A percentile compares a stretch with the other conserved stretches of the same genome.
Evolutionary conservation across 2,797 vertebrate species (phyloP).

Genomic region (Tiaroga cobitis): DNA sequence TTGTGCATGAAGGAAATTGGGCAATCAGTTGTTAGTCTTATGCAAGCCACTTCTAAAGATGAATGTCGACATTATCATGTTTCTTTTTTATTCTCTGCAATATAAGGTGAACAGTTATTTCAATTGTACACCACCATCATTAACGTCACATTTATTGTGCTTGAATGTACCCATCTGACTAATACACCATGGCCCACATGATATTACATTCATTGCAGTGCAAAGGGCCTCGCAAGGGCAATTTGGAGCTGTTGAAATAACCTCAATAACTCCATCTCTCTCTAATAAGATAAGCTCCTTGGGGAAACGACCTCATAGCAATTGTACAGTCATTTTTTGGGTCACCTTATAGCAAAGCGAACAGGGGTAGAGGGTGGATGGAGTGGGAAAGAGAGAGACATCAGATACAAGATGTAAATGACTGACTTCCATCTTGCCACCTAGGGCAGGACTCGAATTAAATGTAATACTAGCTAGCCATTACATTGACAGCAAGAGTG

Average conservation of each 20-base stretch:
- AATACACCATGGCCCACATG: slow-evolving; percentile 42
- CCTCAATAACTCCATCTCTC: slow-evolving; percentile 64
- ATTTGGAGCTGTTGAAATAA: slow-evolving; percentile 63
- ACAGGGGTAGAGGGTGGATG: slow-evolving; percentile 14
- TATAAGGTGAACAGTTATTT: slow-evolving; percentile 27
- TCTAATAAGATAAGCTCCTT: slow-evolving; percentile 61
- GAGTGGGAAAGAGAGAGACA: slow-evolving; percentile 34
- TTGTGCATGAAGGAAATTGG: slow-evolving; percentile 2
- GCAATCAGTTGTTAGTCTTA: slow-evolving; percentile 37
- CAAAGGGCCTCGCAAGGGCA: slow-evolving; percentile 59
- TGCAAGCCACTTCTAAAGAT: slow-evolving; percentile 47
- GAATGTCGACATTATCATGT: slow-evolving; percentile 22
- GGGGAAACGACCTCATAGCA: slow-evolving; percentile 58
- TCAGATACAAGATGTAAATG: slow-evolving; percentile 43
- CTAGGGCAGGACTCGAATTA: slow-evolving; percentile 52
- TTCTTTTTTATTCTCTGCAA: slow-evolving; percentile 15
- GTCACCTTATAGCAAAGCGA: slow-evolving; percentile 56
- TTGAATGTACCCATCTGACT: slow-evolving; percentile 28
- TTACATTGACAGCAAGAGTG: slow-evolving; percentile 46
- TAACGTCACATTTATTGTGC: slow-evolving; percentile 27
- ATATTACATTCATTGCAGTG: slow-evolving; percentile 51
- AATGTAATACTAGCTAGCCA: slow-evolving; percentile 45
- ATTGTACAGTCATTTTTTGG: slow-evolving; percentile 61
- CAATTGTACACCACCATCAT: background rate
- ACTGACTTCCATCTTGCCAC: slow-evolving; percentile 52